Evolutionary conservation across 2,113 vertebrate species (phyloP), one percentile per base, ranked within the genome.

Genomic region (Lepisosteus oculatus): DNA sequence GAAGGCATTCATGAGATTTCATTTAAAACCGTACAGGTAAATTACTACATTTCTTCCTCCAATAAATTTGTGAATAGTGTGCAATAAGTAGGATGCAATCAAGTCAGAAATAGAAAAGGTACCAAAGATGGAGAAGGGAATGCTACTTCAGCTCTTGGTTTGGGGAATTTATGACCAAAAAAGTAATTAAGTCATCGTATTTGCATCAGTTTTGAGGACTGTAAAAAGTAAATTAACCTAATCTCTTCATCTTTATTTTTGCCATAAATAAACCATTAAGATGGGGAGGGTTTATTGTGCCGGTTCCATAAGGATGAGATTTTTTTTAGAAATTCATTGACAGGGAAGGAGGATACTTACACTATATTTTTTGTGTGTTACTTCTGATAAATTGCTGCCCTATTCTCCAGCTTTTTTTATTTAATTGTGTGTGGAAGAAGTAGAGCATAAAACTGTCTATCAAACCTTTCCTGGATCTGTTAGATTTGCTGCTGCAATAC

Each of bases 161-260:
- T 14, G 17, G 57, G 54, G 62, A 80, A 72, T 71, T 70, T 63
- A 64, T 45, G 83, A 82, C 84, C 85, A 84, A 85, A 86, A 78
- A 74, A 81, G 81, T 86, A 83, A 77, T 76, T 86, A 65, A 81
- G 79, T 83, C 80, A 84, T 83, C 84, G 79, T 76, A 74, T 80
- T 69, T 57, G 67, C 11, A 56, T 43, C 56, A 55, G 67, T 44
- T 51, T 64, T 65, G 43, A 61, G 71, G 51, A 17, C 55, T 59
- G 14, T 72, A 45, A 65, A 69, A 55, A 44, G 6, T 44, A 14
- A 43, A 14, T 44, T 4, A 44, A n/a, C 51, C 42, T 14, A 5
- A 5, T 29, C 55, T 69, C 45, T 68, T 43, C 11, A 61, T 51
- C 47, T 59, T 59, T 14, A 59, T 59, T 44, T 56, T 71, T 17